Evolutionary conservation across 2,113 vertebrate genomes (phyloP), one percentile per base, ranked within the genome.

Genomic region (Cynopterus brachyotis): DNA sequence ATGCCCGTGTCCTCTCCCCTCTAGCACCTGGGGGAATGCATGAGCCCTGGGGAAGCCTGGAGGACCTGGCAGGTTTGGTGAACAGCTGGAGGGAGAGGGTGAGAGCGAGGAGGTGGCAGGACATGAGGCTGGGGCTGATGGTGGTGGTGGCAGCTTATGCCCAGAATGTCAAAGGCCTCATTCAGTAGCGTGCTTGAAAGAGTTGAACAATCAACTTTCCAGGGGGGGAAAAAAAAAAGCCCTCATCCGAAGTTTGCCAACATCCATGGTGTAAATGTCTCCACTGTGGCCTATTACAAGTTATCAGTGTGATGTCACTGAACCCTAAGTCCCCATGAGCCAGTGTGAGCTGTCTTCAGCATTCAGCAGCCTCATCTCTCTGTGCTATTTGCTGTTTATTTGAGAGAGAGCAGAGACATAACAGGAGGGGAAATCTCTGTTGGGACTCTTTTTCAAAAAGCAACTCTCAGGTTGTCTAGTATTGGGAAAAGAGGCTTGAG

Each of bases 301-400:
- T 66, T 28, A 1, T 16, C 35, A 8, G 12, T 12, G 17, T 62
- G 57, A 90, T 7, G 35, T 35, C 24, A 9, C 5, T 62, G 57
- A 59, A 19, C 1, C 7, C 20, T 69, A 32, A 10, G 47, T n/a
- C 30, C 42, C 28, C 1, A 3, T 30, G 60, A 80, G 6, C 69
- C 12, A 0, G 4, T 6, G 0, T 12, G 81, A 16, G 50, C 17
- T 15, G n/a, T 13, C 15, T 24, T 66, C 4, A 15, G 47, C 30
- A 0, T 9, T 47, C 30, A 0, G 7, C 3, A 50, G 32, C 40
- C 53, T 13, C 19, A 3, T 40, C 3, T 15, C 8, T 73, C 13
- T 47, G 50, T 73, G 35, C 35, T 1, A 10, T 72, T 62, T 16
- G 15, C 42, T 28, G 26, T 32, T n/a, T 30, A 28, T 50, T 50